Base-by-base conservation (phyloP, 2,888 invertebrate species). In the Strigamia maritima region DNA sequence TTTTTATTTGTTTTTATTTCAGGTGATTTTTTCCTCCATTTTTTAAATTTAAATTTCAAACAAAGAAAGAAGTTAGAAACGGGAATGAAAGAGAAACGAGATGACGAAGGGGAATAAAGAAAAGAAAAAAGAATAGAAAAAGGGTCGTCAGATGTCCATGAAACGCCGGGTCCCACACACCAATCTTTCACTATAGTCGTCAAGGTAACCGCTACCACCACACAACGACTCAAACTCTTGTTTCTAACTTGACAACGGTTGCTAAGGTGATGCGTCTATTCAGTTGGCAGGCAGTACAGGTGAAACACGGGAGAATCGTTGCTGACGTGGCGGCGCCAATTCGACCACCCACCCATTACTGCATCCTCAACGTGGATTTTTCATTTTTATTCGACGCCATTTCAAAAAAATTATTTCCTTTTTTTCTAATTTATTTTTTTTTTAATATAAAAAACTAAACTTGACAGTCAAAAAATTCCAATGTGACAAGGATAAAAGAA, bases 241-340 rank as follows among this genome's bases (percentile, higher is more conserved):
- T 60, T 70, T 24, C 70, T 8, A 28, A 28, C 26, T 70, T 70
- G 26, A 28, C 70, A 28, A 70, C 70, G 70, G 70, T 70, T 70
- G 70, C 70, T 70, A 70, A 24, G 70, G 70, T 70, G 70, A 70
- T 70, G 70, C 28, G 70, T 70, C 70, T 70, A 70, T 70, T 70
- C 70, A 70, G 14, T 70, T 70, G 70, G 70, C 70, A 70, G 70
- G 70, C 70, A 70, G 70, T 28, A 70, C 70, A 70, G 70, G 70
- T 70, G 70, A 70, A 70, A 70, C 28, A 70, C 12, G 28, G 70
- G 19, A 10, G 24, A 60, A 60, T 10, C 24, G 60, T 26, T 70
- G 70, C 12, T 70, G 70, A 70, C 70, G 70, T 70, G 70, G 70
- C 70, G 70, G 70, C 70, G 70, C 70, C 70, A 70, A n/a, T 70